Evolutionary conservation across 2,113 vertebrate genomes (phyloP), one percentile per base, ranked within the genome.

Genomic region (Nibea coibor): DNA sequence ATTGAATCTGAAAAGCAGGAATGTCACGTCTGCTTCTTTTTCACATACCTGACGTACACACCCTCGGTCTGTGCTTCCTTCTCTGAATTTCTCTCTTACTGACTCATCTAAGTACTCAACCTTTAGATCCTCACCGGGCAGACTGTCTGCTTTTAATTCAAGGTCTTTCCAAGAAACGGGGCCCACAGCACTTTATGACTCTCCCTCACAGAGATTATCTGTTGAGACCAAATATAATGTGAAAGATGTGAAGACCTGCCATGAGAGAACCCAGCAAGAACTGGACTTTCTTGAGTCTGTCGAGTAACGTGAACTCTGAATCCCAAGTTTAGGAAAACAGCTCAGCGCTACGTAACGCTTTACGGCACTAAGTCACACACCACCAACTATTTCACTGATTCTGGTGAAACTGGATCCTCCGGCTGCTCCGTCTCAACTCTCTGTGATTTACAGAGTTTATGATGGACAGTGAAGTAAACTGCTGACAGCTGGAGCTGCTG

Each of bases 81-180:
- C 57, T 70, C 22, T 1, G 14, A 70, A 42, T 12, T 42, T 61
- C 6, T 22, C 63, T 47, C 3, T 14, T 17, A 22, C 35, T 42
- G 10, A 12, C 72, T 51, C 10, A 6, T 26, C 10, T 4, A 45
- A 57, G 42, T 26, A 39, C 39, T 8, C 8, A 7, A 51, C 54
- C 7, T 72, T 42, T 9, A 43, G 31, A 24, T 61, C 45, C 31
- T 75, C 48, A 15, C 11, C 0, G 9, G 48, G 51, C 24, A 17
- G 48, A 16, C 16, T 3, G 28, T 28, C 59, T 77, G 78, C 39
- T 63, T 81, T 48, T 72, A 24, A 67, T 56, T 67, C 42, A 4
- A 22, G 5, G 17, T 43, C 62, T 31, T 67, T 73, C 56, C 48
- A 26, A 43, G 67, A 58, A 47, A 22, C 58, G 42, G 2, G 56